These are phyloP conservation scores for Pangasianodon gigas DNA, from an alignment of 2,113 vertebrate genomes.

Conservation along the genomic window DNA sequence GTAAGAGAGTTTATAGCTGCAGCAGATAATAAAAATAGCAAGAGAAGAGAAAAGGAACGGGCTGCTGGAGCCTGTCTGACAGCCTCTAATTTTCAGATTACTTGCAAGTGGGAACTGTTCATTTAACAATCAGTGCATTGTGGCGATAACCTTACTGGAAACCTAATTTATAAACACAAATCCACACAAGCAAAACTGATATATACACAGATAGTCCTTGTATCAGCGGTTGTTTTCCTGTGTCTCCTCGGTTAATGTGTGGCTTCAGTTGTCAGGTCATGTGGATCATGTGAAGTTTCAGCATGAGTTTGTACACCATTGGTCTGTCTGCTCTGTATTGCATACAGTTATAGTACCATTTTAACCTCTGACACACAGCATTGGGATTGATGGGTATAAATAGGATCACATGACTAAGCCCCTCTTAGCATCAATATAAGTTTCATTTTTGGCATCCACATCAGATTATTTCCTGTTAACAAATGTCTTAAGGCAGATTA, in stretches of 20 bases:
- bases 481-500: neutral
- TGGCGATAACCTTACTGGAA: constrained; percentile 12
- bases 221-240: neutral
- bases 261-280: neutral
- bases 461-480: neutral
- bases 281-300: neutral
- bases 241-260: neutral
- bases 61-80: constrained; percentile 22
- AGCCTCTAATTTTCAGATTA: constrained; percentile 35
- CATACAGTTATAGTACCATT: neutral
- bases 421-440: neutral
- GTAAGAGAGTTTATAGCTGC: neutral
- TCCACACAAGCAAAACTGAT: constrained; percentile 3
- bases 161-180: constrained; percentile 11
- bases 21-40: constrained; percentile 34
- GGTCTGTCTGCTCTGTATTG: neutral
- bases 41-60: neutral
- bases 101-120: constrained; percentile 19
- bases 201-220: neutral
- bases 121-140: constrained; percentile 27
- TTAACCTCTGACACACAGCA: neutral
- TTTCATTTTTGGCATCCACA: neutral
- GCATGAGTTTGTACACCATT: neutral
- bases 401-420: neutral
- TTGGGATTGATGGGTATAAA: neutral